Conservation (phyloP, 2,113 vertebrate species). For the Dasyurus viverrinus region DNA sequence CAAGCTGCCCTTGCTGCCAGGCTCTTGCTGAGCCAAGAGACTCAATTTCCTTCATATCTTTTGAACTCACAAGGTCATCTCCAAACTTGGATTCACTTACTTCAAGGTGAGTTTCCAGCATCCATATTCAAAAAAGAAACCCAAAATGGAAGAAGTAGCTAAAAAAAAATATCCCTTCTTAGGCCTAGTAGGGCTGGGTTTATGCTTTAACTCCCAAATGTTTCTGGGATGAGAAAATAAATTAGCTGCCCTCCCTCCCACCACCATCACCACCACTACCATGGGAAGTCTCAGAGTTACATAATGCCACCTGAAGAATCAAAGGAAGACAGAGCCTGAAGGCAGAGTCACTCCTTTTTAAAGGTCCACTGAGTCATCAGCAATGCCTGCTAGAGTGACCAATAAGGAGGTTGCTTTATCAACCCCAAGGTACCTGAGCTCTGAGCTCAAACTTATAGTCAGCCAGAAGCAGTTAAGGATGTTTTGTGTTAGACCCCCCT, state of each 20-base stretch:
- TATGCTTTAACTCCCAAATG: not conserved
- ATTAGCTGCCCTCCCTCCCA: not conserved
- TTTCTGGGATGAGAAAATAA: not conserved
- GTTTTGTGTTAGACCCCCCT: not conserved
- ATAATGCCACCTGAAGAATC: not conserved
- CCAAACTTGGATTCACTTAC: not conserved
- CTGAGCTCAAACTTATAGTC: not conserved
- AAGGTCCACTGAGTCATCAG: not conserved
- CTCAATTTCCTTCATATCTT: not conserved
- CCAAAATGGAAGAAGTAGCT: not conserved
- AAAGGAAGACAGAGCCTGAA: not conserved
- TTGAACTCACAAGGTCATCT: not conserved
- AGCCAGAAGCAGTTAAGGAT: not conserved
- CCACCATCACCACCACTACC: too few relatives aligned
- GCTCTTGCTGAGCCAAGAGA: not conserved
- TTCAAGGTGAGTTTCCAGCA: not conserved
- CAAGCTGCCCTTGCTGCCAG: not conserved
- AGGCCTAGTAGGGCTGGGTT: too few relatives aligned
- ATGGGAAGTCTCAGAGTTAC: not conserved
- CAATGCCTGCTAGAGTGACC: not conserved
- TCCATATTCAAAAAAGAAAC: not conserved
- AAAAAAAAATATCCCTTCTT: not conserved
- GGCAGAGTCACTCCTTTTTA: not conserved
- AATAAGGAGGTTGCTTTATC: not conserved
- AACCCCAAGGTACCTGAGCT: not conserved